These are phyloP conservation scores for Zaprionus gabonicus DNA, from an alignment of 1,140 invertebrate genomes.

Conservation along the genomic window DNA sequence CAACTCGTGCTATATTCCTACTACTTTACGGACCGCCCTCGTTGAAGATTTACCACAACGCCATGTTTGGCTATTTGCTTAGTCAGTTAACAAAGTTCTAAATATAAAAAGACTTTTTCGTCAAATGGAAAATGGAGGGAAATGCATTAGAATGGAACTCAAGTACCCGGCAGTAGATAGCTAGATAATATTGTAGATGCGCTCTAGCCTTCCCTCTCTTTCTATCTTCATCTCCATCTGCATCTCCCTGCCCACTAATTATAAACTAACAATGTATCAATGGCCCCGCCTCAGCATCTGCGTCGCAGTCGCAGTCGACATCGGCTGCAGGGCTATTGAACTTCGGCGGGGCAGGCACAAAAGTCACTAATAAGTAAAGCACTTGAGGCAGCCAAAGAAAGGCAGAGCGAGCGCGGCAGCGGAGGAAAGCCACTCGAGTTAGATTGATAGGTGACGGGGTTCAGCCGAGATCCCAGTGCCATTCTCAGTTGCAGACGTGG, in stretches of 20 bases:
- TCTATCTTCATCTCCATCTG: background rate
- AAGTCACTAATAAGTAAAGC: slow-evolving; percentile 82
- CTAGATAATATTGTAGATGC: background rate
- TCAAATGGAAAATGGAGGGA: slow-evolving; percentile 8
- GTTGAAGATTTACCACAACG: slow-evolving; percentile 12
- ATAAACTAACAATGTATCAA: slow-evolving; percentile 72
- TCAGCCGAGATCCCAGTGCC: slow-evolving; percentile 53
- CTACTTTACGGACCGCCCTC: background rate
- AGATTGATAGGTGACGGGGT: slow-evolving; percentile 82
- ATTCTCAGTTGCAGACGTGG: slow-evolving; percentile 33
- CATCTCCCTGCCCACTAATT: slow-evolving; percentile 55
- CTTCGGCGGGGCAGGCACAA: slow-evolving; percentile 60
- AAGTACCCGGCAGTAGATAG: slow-evolving; percentile 46
- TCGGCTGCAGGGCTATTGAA: slow-evolving; percentile 67
- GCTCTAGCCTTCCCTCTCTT: background rate
- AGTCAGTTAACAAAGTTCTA: slow-evolving; percentile 49
- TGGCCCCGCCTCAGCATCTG: slow-evolving; percentile 42
- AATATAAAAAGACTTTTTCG: slow-evolving; percentile 32
- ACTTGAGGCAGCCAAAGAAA: slow-evolving; percentile 75
- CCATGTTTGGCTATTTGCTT: slow-evolving; percentile 42
- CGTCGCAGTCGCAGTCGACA: background rate
- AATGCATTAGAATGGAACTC: slow-evolving; percentile 65
- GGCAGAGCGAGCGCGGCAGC: slow-evolving; percentile 49
- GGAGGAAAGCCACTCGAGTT: slow-evolving; percentile 77
- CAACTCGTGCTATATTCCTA: background rate